phyloP scores from a whole-genome alignment of 2,113 vertebrate genomes.

The Saccopteryx leptura region DNA sequence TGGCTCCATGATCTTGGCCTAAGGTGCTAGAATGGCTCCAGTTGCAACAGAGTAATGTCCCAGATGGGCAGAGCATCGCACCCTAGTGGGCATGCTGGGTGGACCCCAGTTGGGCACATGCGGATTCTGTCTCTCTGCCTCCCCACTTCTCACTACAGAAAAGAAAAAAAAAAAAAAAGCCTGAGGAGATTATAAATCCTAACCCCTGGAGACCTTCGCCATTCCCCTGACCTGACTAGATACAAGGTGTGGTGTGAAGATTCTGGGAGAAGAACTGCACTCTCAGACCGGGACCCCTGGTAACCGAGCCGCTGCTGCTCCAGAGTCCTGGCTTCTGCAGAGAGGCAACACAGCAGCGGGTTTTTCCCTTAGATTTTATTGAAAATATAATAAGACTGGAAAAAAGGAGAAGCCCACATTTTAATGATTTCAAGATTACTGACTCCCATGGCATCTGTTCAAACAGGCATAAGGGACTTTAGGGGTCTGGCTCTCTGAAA shows the following conservation, averaged over 20 bases:
- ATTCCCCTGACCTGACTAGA: not conserved
- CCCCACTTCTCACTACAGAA: no score
- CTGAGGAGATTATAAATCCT: not conserved
- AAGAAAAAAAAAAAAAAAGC: not conserved
- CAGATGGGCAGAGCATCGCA: no score
- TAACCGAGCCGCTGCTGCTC: not conserved
- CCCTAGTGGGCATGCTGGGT: no score
- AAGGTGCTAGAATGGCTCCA: no score
- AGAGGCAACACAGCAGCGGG: not conserved
- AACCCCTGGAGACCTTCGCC: not conserved
- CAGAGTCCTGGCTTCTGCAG: not conserved
- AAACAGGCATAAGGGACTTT: not conserved
- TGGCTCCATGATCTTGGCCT: no score
- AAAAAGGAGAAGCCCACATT: not conserved
- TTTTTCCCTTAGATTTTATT: not conserved
- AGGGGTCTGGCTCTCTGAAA: conserved; percentile 1
- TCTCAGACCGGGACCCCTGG: not conserved
- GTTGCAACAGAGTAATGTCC: no score
- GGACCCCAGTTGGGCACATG: no score
- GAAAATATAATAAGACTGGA: not conserved
- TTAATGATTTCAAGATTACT: conserved; percentile 33
- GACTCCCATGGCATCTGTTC: not conserved
- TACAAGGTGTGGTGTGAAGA: not conserved
- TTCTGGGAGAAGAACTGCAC: not conserved
- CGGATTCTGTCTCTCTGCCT: no score